Conservation (phyloP, 2,113 vertebrate species). For the Apodemus speciosus region DNA sequence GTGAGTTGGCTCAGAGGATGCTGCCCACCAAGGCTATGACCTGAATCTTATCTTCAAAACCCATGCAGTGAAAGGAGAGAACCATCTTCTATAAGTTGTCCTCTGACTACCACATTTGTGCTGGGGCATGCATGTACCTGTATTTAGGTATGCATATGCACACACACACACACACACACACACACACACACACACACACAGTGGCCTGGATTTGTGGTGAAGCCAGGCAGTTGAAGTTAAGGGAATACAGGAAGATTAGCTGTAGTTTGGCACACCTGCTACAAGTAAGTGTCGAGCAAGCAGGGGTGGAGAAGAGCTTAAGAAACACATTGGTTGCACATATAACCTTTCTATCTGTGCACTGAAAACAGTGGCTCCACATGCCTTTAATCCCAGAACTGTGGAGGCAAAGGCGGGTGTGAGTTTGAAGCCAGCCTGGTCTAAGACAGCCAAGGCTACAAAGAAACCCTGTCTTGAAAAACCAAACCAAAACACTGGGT, state of each 20-base stretch:
- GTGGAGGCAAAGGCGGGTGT: neutral
- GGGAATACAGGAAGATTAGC: neutral
- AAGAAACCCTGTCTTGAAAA: neutral
- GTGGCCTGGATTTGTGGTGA: neutral
- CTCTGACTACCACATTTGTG: neutral
- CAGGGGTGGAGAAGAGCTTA: neutral
- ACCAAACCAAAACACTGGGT: neutral
- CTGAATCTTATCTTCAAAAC: neutral
- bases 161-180: neutral
- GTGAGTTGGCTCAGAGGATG: neutral
- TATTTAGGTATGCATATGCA: neutral
- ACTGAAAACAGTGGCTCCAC: neutral
- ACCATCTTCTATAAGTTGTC: neutral
- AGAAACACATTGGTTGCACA: neutral
- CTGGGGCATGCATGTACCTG: neutral
- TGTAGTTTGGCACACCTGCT: neutral
- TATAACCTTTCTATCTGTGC: neutral
- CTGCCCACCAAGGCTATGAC: neutral
- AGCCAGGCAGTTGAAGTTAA: neutral
- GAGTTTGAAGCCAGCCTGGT: neutral
- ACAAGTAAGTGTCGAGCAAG: neutral
- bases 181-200: neutral
- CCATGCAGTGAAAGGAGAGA: neutral
- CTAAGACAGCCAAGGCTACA: neutral
- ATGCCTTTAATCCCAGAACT: neutral